Evolutionary conservation across 2,797 vertebrate genomes (phyloP).

Genomic region (Muraenolepis orangiensis): DNA sequence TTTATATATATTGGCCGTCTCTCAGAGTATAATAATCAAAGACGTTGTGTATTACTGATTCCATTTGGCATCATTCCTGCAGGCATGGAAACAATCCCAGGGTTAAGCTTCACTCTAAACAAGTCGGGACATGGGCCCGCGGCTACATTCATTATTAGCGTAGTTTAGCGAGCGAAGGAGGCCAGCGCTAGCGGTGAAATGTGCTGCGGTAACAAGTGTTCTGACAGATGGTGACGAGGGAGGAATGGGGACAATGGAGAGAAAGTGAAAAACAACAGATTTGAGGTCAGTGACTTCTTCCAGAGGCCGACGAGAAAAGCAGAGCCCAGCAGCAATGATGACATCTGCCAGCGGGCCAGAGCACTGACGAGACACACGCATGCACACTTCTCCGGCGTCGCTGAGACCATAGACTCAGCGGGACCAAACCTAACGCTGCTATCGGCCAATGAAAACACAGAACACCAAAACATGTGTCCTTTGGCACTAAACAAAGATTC

Average conservation of each 20-base stretch:
- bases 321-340: background rate
- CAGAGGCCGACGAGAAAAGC: background rate
- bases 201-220: background rate
- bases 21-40: background rate
- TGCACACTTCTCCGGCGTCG: background rate
- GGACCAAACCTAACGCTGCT: background rate
- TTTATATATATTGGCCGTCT: background rate
- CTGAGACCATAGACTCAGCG: background rate
- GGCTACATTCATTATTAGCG: background rate
- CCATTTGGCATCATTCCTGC: background rate
- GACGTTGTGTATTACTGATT: background rate
- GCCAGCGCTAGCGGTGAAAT: background rate
- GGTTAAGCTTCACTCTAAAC: background rate
- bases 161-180: background rate
- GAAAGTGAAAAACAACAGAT: background rate
- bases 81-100: background rate
- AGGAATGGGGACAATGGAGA: background rate
- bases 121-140: background rate
- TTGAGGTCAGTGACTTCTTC: background rate
- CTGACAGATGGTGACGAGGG: background rate
- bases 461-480: background rate
- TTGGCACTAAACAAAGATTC: background rate
- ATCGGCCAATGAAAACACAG: background rate
- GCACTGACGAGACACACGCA: background rate
- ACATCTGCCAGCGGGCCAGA: background rate